Conservation (phyloP, 2,888 invertebrate species). For the Tortrix viridana region DNA sequence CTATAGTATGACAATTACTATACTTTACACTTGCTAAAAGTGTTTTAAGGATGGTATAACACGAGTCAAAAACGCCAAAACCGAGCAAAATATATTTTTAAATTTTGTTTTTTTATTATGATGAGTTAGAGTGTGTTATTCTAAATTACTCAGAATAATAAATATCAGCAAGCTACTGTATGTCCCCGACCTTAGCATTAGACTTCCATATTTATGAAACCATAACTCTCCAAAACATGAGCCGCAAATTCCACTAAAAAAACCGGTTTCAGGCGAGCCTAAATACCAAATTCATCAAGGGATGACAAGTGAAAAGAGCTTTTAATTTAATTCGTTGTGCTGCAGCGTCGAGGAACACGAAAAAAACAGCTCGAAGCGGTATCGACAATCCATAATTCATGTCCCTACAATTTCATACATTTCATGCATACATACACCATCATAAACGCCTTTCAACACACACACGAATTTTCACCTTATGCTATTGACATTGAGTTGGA, state of each 20-base stretch:
- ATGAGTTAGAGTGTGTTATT: too few species aligned
- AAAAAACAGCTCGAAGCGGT: constrained; percentile 83
- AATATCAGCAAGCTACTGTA: not conserved
- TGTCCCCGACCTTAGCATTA: constrained; percentile 8
- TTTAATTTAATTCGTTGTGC: constrained; percentile 85
- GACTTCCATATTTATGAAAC: constrained; percentile 22
- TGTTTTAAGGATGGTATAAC: not conserved
- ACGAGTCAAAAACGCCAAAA: too few species aligned
- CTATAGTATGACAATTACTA: too few species aligned
- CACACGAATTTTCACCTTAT: constrained; percentile 64
- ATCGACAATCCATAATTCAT: constrained; percentile 85
- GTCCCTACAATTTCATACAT: constrained; percentile 83
- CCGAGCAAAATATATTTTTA: too few species aligned
- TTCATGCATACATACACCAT: constrained; percentile 56
- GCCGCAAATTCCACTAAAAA: constrained; percentile 46
- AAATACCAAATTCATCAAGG: constrained; percentile 81
- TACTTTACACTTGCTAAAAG: too few species aligned
- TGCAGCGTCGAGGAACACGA: constrained; percentile 79
- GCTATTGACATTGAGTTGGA: constrained; percentile 49
- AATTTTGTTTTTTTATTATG: too few species aligned
- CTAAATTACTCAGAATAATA: not conserved
- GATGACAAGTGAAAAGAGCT: constrained; percentile 84
- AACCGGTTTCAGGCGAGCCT: constrained; percentile 56
- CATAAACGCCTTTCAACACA: constrained; percentile 52
- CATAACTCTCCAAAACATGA: constrained; percentile 29